These are phyloP conservation scores for Spisula subtruncata DNA, from an alignment of 2,888 invertebrate species.

Conservation along the genomic window DNA sequence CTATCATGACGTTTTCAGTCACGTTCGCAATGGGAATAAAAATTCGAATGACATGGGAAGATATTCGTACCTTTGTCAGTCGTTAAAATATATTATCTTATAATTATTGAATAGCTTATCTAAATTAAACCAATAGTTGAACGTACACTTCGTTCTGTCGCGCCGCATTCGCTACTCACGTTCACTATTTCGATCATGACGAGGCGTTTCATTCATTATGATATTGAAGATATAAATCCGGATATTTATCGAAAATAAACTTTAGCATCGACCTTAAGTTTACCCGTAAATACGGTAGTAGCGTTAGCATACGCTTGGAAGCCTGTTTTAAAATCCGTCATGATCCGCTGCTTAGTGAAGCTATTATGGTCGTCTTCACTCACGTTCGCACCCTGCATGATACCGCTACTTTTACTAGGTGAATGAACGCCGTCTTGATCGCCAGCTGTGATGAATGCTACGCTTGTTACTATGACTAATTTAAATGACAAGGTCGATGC, in stretches of 20 bases:
- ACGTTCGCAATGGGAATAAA: not conserved
- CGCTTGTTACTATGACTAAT: not conserved
- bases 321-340: not conserved
- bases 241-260: not conserved
- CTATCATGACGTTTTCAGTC: not conserved
- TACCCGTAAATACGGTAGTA: conserved; percentile 23
- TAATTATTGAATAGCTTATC: not conserved
- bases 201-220: not conserved
- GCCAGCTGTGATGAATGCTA: not conserved
- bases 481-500: not conserved
- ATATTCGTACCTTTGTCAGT: not conserved
- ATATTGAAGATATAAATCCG: not conserved
- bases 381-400: not conserved
- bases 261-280: not conserved
- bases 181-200: not conserved
- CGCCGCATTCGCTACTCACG: not conserved
- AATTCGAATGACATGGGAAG: not conserved
- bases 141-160: not conserved
- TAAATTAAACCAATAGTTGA: not conserved
- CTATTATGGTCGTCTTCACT: not conserved
- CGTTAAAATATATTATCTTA: not conserved
- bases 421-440: not conserved
- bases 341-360: conserved; percentile 3
- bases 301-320: not conserved
- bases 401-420: not conserved